A percentile compares a stretch with the other conserved stretches of the same genome.
Evolutionary conservation across 2,888 invertebrate genomes (phyloP).

Genomic region (Melanchra persicariae): DNA sequence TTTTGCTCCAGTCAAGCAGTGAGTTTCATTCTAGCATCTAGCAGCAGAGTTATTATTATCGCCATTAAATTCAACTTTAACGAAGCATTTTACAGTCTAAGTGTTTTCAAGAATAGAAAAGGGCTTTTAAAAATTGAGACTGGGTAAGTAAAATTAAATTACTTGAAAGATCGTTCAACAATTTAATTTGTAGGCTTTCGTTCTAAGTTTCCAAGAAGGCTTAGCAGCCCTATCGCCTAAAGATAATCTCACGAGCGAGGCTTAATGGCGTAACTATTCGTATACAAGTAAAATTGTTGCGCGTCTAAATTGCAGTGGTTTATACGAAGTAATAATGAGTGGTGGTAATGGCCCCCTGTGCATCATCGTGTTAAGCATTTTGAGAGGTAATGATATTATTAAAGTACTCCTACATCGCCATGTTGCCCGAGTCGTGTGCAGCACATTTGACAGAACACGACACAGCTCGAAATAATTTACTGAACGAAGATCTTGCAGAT

Average conservation of each 20-base stretch:
- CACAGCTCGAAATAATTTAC: conserved; percentile 33
- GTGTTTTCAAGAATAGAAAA: conserved; percentile 6
- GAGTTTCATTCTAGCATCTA: conserved; percentile 8
- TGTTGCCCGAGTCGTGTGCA: conserved; percentile 12
- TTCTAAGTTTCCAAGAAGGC: conserved; percentile 13
- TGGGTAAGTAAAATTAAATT: conserved; percentile 13
- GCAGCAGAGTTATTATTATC: conserved; percentile 1
- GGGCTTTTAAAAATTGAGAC: background rate
- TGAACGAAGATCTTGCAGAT: conserved; percentile 6
- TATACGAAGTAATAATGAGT: conserved; percentile 74
- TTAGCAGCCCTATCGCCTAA: conserved; percentile 52
- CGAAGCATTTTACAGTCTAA: background rate
- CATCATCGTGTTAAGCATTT: conserved; percentile 76
- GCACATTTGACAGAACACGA: conserved; percentile 29
- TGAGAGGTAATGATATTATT: conserved; percentile 70
- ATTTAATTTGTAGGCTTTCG: conserved; percentile 32
- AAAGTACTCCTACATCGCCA: conserved; percentile 35
- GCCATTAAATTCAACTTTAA: background rate
- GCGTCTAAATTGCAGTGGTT: conserved; percentile 76
- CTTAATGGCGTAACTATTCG: conserved; percentile 76
- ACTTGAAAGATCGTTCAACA: conserved; percentile 16
- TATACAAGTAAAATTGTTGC: conserved; percentile 72
- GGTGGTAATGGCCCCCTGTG: conserved; percentile 69
- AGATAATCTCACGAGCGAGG: conserved; percentile 66
- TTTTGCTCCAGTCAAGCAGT: conserved; percentile 31